Evolutionary conservation across 2,113 vertebrate genomes (phyloP), one percentile per base, ranked within the genome.

Genomic region (Amia ocellicauda): DNA sequence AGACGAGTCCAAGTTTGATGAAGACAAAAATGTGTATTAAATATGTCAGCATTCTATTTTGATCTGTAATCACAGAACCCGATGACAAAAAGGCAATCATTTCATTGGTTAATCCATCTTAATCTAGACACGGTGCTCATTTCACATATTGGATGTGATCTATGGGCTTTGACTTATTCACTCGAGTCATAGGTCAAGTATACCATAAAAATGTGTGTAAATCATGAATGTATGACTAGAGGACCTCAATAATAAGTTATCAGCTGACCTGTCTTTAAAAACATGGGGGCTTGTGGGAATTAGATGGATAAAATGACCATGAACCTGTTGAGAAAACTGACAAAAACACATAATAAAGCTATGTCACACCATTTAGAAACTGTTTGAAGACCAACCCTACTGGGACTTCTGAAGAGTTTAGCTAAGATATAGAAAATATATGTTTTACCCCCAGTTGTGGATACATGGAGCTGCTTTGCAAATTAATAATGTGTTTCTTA

Each of bases 181-280:
- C 65, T 7, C 28, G 19, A 79, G 17, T 82, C 74, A 74, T 11
- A 78, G 78, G 83, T 86, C 82, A 86, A 84, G 70, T 66, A 68
- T 19, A 60, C 59, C 61, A 55, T 78, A 72, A 80, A 79, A 80
- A 87, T 73, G 67, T n/a, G 16, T 19, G 5, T 47, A 47, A 2
- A 47, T 19, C 5, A 47, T 47, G 64, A 54, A 65, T 3, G 19
- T 65, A 50, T 67, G 50, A 53, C 8, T 16, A 62, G 71, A 68
- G 74, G 74, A 68, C 66, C 40, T 8, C 40, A 58, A 40, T 47
- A 31, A 31, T 60, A 13, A n/a, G 62, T 53, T 72, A 69, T 78
- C 77, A 61, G 56, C 76, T 80, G 76, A 74, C 77, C 67, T 71
- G 69, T 59, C 66, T 54, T 3, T 64, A 57, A 26, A 51, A 65